Evolutionary conservation across 92 coral and sea anemone species (phyloP), one percentile per base, ranked within the genome.

Genomic region (Paragorgia papillata): DNA sequence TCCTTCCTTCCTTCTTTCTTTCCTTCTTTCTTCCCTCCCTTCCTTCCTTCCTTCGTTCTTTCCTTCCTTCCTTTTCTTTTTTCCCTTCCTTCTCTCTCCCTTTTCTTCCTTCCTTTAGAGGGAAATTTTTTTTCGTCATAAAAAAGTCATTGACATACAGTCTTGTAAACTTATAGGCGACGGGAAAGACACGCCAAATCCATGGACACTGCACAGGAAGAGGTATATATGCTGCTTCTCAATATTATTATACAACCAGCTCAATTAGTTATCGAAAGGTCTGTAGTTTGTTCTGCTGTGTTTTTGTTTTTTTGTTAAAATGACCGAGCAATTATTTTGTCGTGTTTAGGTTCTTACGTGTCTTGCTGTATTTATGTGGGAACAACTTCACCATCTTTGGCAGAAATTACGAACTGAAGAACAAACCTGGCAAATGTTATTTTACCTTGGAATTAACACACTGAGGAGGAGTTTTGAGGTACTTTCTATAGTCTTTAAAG

Each of bases 111-210:
- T n/a, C n/a, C n/a, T n/a, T n/a, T n/a, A n/a, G n/a, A n/a, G n/a
- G n/a, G n/a, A n/a, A n/a, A n/a, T n/a, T n/a, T n/a, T n/a, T n/a
- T n/a, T n/a, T n/a, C n/a, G n/a, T n/a, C n/a, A n/a, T n/a, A n/a
- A n/a, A n/a, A n/a, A n/a, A n/a, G n/a, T n/a, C n/a, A n/a, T n/a
- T n/a, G n/a, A n/a, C n/a, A n/a, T n/a, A n/a, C n/a, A n/a, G n/a
- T n/a, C n/a, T n/a, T n/a, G n/a, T 66, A 25, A 66, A 27, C 3
- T 83, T 69, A 32, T 64, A 88, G 97, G 76, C 88, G 97, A 64
- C 83, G 99, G 79, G 99, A 95, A 81, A 86, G 99, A 82, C 99
- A 95, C 85, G 99, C 99, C 13, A 95, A 95, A 82, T 91, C 99
- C 25, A 84, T 95, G 82, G 99, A 95, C 75, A 95, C 92, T 28